Conservation (phyloP, 2,888 invertebrate species). For the Dusona sp. region DNA sequence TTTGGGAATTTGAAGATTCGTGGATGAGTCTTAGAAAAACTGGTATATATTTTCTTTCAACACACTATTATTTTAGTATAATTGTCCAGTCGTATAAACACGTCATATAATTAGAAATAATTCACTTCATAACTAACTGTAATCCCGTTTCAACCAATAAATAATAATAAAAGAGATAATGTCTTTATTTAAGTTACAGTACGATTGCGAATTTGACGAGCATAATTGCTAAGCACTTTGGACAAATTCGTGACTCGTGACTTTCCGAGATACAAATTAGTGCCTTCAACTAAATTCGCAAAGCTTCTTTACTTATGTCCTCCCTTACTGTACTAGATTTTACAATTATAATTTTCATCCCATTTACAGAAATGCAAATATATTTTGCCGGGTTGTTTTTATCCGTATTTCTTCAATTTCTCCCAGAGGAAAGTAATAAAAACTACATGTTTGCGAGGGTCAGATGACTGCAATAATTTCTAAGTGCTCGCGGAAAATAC, state of each 20-base stretch:
- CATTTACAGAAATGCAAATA: background rate
- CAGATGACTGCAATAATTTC: background rate
- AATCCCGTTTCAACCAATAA: background rate
- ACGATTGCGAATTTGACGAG: background rate
- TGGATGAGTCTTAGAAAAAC: background rate
- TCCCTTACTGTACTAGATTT: background rate
- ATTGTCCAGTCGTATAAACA: background rate
- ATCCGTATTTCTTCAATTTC: background rate
- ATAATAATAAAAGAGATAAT: background rate
- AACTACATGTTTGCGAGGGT: background rate
- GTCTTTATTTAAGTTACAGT: background rate
- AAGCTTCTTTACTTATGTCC: background rate
- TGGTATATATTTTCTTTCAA: background rate
- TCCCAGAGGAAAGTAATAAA: background rate
- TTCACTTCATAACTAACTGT: background rate
- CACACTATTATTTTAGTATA: background rate
- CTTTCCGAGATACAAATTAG: constrained; percentile 8
- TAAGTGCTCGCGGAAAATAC: too few species aligned
- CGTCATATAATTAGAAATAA: background rate
- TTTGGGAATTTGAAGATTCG: background rate
- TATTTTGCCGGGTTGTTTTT: background rate
- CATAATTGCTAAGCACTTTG: background rate
- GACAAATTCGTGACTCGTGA: constrained; percentile 20
- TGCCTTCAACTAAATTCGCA: background rate
- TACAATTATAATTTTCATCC: background rate